phyloP scores from a whole-genome alignment of 2,888 invertebrate species.

The Lampropteryx suffumata region DNA sequence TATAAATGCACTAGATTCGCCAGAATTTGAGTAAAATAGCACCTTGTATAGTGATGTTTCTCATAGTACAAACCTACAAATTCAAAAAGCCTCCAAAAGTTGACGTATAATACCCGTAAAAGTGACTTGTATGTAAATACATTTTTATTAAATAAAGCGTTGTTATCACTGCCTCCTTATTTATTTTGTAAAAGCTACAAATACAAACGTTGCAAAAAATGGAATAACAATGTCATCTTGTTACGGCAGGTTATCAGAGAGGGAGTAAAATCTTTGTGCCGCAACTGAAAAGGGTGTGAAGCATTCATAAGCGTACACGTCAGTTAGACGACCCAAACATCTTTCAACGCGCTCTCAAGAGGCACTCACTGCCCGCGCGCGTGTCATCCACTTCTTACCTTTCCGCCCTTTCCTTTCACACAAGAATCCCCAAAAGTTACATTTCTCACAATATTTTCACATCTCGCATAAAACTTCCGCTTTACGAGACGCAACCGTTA shows the following conservation, averaged over 20 bases:
- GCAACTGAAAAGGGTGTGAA: conserved; percentile 57
- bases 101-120: no score
- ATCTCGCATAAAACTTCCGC: conserved; percentile 43
- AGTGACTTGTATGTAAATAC: no score
- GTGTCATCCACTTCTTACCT: conserved; percentile 65
- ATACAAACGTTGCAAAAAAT: conserved; percentile 16
- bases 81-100: no score
- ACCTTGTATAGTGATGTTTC: no score
- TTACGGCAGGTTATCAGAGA: conserved; percentile 49
- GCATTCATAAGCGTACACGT: conserved; percentile 69
- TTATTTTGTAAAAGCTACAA: background rate
- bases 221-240: conserved; percentile 48
- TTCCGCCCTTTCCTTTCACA: conserved; percentile 46
- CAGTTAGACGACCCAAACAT: conserved; percentile 69
- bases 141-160: no score
- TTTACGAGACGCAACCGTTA: conserved; percentile 44
- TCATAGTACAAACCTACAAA: no score
- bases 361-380: conserved; percentile 55
- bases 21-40: no score
- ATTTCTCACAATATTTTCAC: conserved; percentile 46
- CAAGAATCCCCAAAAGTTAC: conserved; percentile 49
- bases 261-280: conserved; percentile 51
- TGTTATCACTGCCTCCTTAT: no score
- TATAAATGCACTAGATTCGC: no score
- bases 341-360: conserved; percentile 67